These are phyloP conservation scores for Otocyon megalotis DNA, from an alignment of 2,113 vertebrate species.

Conservation along the genomic window DNA sequence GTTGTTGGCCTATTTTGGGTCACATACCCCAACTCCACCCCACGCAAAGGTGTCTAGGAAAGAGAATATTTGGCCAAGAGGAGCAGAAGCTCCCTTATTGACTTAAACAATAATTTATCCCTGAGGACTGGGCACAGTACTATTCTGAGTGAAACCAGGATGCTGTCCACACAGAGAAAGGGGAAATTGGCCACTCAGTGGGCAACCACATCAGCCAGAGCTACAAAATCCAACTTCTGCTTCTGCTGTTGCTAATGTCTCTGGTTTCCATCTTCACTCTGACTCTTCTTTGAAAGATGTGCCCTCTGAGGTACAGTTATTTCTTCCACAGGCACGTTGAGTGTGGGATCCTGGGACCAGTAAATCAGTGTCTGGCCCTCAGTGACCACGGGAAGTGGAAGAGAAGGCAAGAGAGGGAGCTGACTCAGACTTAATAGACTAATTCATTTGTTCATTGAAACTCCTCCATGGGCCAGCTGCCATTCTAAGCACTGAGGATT, in stretches of 20 bases:
- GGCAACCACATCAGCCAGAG: not conserved
- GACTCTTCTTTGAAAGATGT: not conserved
- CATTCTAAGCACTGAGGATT: not conserved
- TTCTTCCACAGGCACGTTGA: not conserved
- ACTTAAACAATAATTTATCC: not conserved
- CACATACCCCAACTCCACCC: not conserved
- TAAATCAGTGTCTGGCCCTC: not conserved
- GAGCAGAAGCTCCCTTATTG: not conserved
- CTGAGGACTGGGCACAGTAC: not conserved
- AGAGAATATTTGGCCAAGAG: not conserved
- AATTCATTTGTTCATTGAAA: not conserved
- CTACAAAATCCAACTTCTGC: not conserved
- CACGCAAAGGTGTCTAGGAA: not conserved
- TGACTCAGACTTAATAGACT: not conserved
- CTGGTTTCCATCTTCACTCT: not conserved
- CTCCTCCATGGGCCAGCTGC: not conserved
- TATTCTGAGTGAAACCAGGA: not conserved
- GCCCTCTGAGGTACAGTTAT: not conserved
- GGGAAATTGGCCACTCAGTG: not conserved
- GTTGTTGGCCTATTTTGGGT: not conserved
- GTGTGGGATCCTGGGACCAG: no score
- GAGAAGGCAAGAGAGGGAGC: not conserved
- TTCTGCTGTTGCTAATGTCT: not conserved
- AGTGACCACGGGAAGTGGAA: not conserved
- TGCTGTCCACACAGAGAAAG: not conserved